Evolutionary conservation across 2,888 invertebrate genomes (phyloP).

Genomic region (Conomelus anceps): DNA sequence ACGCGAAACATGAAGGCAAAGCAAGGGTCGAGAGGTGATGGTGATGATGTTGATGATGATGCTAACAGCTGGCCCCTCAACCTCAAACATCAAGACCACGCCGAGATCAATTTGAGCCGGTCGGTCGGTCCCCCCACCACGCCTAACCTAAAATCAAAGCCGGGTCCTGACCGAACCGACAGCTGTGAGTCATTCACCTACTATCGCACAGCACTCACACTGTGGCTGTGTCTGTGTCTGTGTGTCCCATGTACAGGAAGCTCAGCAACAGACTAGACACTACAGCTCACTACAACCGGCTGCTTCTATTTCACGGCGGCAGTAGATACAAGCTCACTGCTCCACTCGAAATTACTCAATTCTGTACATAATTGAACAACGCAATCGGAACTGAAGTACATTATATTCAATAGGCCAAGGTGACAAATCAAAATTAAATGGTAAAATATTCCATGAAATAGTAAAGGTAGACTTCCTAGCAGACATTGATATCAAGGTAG

Average conservation of each 20-base stretch:
- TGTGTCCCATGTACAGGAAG: neutral
- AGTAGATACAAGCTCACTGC: neutral
- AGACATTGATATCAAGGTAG: too few relatives aligned
- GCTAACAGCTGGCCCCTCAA: neutral
- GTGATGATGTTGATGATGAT: neutral
- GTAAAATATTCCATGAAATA: too few relatives aligned
- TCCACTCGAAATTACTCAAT: neutral
- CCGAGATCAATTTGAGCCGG: neutral
- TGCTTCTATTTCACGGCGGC: neutral
- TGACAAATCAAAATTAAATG: too few relatives aligned
- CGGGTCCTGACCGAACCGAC: neutral
- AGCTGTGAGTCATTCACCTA: neutral
- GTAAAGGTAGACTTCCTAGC: too few relatives aligned
- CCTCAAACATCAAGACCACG: neutral
- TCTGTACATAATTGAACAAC: neutral
- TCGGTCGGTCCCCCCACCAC: neutral
- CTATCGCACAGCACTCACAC: neutral
- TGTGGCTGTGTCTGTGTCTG: neutral
- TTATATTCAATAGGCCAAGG: too few relatives aligned
- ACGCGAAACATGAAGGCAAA: neutral
- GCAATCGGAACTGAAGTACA: neutral
- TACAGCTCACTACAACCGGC: neutral
- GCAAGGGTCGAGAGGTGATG: neutral
- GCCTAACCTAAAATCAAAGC: neutral
- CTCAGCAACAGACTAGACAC: neutral